A percentile compares a stretch with the other conserved stretches of the same genome.
Conservation (phyloP, 1,140 invertebrate species). For the Hormaphis cornu region DNA sequence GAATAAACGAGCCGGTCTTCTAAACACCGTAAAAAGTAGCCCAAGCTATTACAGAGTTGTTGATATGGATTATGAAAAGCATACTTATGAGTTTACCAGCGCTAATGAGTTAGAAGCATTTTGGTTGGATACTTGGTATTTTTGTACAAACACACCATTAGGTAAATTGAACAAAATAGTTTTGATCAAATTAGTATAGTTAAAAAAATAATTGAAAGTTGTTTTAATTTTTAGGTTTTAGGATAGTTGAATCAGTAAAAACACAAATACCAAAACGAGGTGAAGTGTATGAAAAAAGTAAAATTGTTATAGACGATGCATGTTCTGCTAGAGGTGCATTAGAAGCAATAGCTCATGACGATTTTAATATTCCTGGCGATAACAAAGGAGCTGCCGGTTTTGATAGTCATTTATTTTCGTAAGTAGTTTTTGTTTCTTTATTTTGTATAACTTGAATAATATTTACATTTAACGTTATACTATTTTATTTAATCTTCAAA, state of each 20-base stretch:
- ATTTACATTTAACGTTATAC: background rate
- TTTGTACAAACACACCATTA: constrained; percentile 25
- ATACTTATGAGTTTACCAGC: constrained; percentile 11
- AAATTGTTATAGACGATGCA: background rate
- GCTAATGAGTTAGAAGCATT: constrained; percentile 20
- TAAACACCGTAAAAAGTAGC: constrained; percentile 12
- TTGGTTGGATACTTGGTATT: constrained; percentile 28
- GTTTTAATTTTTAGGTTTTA: constrained; percentile 35
- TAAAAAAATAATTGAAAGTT: background rate
- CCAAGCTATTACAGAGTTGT: constrained; percentile 13
- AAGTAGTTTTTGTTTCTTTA: constrained; percentile 34
- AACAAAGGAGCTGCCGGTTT: constrained; percentile 60
- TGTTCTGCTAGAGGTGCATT: background rate
- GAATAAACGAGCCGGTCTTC: constrained; percentile 6
- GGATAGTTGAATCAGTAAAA: constrained; percentile 41
- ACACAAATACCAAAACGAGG: constrained; percentile 34
- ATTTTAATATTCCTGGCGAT: constrained; percentile 60
- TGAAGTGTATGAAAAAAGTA: constrained; percentile 10
- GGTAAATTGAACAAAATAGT: background rate
- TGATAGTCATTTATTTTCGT: constrained; percentile 57
- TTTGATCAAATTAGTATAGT: background rate
- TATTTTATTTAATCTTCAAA: too few relatives aligned
- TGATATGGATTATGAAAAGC: constrained; percentile 14
- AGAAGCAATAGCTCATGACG: constrained; percentile 46
- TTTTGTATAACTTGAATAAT: background rate